Conservation (phyloP, 1,140 invertebrate species). For the Meloidogyne chitwoodi region DNA sequence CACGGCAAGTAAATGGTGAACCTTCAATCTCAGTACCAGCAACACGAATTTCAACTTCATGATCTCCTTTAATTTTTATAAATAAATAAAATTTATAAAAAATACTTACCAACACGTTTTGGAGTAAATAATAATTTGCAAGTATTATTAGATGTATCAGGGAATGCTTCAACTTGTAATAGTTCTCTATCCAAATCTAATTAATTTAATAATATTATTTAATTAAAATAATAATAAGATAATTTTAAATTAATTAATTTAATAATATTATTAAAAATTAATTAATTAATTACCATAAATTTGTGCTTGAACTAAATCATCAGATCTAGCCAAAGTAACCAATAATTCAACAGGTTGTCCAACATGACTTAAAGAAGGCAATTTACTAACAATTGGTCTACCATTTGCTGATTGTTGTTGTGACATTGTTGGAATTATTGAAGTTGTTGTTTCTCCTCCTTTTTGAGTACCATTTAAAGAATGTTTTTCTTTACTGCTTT, state of each 20-base stretch:
- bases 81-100: conserved; percentile 8
- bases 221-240: no score
- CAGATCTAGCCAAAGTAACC: conserved; percentile 62
- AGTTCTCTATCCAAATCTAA: conserved; percentile 31
- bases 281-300: conserved; percentile 10
- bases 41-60: conserved; percentile 73
- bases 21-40: conserved; percentile 35
- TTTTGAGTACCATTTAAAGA: conserved; percentile 27
- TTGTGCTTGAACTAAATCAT: conserved; percentile 26
- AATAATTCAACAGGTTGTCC: conserved; percentile 80
- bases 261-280: no score
- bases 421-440: conserved; percentile 79
- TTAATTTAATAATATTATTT: neutral
- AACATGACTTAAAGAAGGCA: conserved; percentile 80
- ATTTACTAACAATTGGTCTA: conserved; percentile 66
- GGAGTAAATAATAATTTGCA: conserved; percentile 81
- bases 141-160: conserved; percentile 49
- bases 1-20: conserved; percentile 69
- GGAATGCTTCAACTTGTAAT: conserved; percentile 21
- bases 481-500: conserved; percentile 45
- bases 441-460: conserved; percentile 31
- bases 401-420: conserved; percentile 75
- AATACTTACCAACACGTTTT: conserved; percentile 69
- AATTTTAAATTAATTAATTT: no score
- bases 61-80: conserved; percentile 75